phyloP scores from a whole-genome alignment of 2,113 vertebrate genomes.

The Heteronetta atricapilla region DNA sequence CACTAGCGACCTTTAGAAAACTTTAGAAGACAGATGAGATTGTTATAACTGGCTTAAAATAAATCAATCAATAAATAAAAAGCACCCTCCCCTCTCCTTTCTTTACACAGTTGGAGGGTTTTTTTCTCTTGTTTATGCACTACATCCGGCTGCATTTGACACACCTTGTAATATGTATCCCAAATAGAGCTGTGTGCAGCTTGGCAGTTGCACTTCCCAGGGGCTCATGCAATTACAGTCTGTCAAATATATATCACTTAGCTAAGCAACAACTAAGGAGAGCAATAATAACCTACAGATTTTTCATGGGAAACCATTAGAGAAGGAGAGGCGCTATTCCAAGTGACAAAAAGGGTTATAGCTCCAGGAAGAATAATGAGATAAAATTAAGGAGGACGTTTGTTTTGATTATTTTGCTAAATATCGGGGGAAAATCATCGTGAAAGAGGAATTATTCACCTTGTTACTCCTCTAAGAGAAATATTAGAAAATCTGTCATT shows the following conservation, averaged over 20 bases:
- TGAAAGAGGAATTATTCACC: neutral
- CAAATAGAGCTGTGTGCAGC: slow-evolving; percentile 30
- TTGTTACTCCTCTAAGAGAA: slow-evolving; percentile 19
- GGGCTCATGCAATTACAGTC: slow-evolving; percentile 58
- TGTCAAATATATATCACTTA: slow-evolving; percentile 62
- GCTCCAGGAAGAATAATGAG: slow-evolving; percentile 9
- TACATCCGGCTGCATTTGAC: slow-evolving; percentile 36
- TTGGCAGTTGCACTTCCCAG: slow-evolving; percentile 60
- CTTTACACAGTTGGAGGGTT: neutral
- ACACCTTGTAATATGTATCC: slow-evolving; percentile 22
- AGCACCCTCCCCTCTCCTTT: neutral
- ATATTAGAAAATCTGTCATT: neutral
- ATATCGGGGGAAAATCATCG: neutral
- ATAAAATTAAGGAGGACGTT: slow-evolving; percentile 25
- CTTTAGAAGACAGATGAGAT: neutral
- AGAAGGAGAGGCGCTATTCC: slow-evolving; percentile 21
- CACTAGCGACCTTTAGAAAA: neutral
- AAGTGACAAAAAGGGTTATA: neutral
- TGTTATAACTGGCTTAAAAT: neutral
- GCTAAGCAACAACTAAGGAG: slow-evolving; percentile 60
- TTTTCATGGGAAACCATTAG: slow-evolving; percentile 22
- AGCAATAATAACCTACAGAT: slow-evolving; percentile 45
- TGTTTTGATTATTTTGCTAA: slow-evolving; percentile 29
- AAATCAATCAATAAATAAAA: neutral
- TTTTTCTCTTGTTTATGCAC: slow-evolving; percentile 18